A percentile compares a stretch with the other conserved stretches of the same genome.
These are phyloP conservation scores for Plebejus anna DNA, from an alignment of 2,888 invertebrate genomes.

Conservation along the genomic window DNA sequence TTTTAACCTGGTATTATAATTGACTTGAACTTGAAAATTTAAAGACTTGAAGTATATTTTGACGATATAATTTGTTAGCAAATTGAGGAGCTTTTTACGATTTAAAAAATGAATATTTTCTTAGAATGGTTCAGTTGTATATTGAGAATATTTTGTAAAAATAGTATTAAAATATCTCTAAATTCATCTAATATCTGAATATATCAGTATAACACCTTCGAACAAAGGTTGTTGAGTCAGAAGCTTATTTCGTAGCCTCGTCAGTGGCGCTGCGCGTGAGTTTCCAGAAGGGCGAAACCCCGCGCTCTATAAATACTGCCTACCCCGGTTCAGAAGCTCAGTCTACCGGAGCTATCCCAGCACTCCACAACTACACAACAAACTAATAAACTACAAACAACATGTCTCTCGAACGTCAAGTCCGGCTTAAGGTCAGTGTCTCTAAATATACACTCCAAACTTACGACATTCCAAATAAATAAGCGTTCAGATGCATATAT, in stretches of 20 bases:
- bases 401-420: conserved; percentile 96
- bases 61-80: no score
- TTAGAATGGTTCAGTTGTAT: no score
- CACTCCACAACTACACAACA: conserved; percentile 53
- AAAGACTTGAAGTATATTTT: no score
- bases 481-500: conserved; percentile 11
- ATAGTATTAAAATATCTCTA: not conserved
- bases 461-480: conserved; percentile 19
- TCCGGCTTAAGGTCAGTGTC: conserved; percentile 89
- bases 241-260: conserved; percentile 59
- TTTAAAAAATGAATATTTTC: no score
- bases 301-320: conserved; percentile 71
- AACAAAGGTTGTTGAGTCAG: conserved; percentile 64
- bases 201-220: conserved; percentile 37
- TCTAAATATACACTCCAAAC: conserved; percentile 37
- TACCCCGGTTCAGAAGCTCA: conserved; percentile 69
- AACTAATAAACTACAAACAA: conserved; percentile 66
- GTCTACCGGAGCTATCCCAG: conserved; percentile 66
- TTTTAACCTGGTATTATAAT: no score
- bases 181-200: not conserved
- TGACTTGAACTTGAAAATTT: no score
- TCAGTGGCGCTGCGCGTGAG: conserved; percentile 58
- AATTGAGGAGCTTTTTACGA: no score
- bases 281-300: conserved; percentile 75
- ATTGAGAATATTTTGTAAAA: no score